Evolutionary conservation across 2,797 vertebrate genomes (phyloP).

Genomic region (Streptopelia turtur): DNA sequence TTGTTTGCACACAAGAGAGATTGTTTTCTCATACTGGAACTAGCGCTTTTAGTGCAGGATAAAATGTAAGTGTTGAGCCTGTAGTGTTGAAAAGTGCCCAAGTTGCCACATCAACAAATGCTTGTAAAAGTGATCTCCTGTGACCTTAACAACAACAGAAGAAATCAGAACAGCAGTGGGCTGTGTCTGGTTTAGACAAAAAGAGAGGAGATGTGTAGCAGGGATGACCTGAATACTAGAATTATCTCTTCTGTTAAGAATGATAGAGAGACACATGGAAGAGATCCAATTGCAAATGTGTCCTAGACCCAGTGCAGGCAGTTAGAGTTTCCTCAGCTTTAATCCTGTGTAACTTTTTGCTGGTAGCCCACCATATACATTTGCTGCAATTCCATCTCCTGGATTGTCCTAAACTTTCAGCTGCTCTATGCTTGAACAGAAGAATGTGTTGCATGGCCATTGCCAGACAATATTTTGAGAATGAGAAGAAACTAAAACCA

Average conservation of each 20-base stretch:
- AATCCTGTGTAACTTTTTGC: background rate
- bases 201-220: background rate
- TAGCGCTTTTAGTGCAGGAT: background rate
- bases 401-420: background rate
- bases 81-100: background rate
- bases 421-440: background rate
- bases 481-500: background rate
- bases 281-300: background rate
- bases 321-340: background rate
- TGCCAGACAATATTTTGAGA: background rate
- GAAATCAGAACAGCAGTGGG: background rate
- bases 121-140: background rate
- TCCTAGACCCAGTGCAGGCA: background rate
- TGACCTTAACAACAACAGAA: background rate
- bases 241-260: background rate
- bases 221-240: background rate
- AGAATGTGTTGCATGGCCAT: background rate
- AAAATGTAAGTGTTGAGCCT: background rate
- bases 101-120: background rate
- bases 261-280: background rate
- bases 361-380: background rate
- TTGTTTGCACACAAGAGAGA: background rate
- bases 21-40: background rate
- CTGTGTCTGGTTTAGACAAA: background rate
- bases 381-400: background rate